phyloP scores from a whole-genome alignment of 2,888 invertebrate genomes.

The Cancer borealis region DNA sequence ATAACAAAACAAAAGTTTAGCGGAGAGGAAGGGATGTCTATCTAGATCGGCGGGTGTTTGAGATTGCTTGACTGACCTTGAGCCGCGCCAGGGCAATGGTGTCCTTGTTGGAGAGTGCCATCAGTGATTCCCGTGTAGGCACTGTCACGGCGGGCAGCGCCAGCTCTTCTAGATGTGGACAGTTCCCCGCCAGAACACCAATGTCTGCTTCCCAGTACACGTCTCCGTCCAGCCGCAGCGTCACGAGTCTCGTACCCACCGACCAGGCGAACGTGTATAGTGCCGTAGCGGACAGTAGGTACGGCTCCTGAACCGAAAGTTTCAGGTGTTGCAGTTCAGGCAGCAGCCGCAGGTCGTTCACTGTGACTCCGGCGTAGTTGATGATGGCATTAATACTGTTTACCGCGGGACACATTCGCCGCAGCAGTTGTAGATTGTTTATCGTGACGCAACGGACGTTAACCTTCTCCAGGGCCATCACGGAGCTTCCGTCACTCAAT shows the following conservation, averaged over 20 bases:
- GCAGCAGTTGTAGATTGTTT: constrained; percentile 66
- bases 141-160: constrained; percentile 75
- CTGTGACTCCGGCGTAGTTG: constrained; percentile 70
- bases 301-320: constrained; percentile 74
- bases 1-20: not conserved
- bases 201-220: constrained; percentile 77
- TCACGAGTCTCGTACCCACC: constrained; percentile 70
- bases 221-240: constrained; percentile 73
- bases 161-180: constrained; percentile 71
- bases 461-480: constrained; percentile 69
- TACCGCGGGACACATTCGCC: constrained; percentile 70
- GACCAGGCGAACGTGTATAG: constrained; percentile 74
- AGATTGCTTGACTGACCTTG: constrained; percentile 56
- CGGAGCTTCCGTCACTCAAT: constrained; percentile 48
- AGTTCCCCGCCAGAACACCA: constrained; percentile 73
- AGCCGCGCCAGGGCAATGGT: constrained; percentile 67
- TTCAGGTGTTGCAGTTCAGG: constrained; percentile 66
- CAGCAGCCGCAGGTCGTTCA: constrained; percentile 74
- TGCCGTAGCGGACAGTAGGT: constrained; percentile 65
- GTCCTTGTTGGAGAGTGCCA: constrained; percentile 62
- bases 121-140: constrained; percentile 70
- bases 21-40: not conserved
- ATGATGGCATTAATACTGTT: constrained; percentile 71
- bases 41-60: not conserved
- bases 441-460: constrained; percentile 73